Base-by-base conservation (phyloP, 1,140 invertebrate genomes). In the Ips typographus region DNA sequence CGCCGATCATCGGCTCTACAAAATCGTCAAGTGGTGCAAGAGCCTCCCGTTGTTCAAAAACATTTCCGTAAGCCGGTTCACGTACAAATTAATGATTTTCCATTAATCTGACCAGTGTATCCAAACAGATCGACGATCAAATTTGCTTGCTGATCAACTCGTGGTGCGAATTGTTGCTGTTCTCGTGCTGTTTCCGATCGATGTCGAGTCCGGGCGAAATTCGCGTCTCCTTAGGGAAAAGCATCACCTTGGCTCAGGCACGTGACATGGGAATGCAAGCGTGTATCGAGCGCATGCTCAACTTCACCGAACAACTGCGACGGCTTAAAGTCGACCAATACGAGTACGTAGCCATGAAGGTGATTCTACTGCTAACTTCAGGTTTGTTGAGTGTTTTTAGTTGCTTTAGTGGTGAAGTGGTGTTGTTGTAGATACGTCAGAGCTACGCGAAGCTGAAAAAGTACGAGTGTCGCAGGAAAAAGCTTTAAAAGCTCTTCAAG, bases 21-120 rank as follows among this genome's bases (percentile, higher is more conserved):
- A 98, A 84, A 96, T 99, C 73, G 96, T 99, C 62, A 96, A 97
- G 78, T 99, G 96, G 96, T 98, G 96, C 83, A 95, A 98, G 81
- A 96, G 94, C 82, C 83, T 98, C 78, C 96, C 96, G 6, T 86
- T 98, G 2, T 98, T 99, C 80, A 95, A 96, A 79, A 94, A 96
- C 81, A 98, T 98, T 76, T 93, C 93, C 70, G 92, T 94, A 74
- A 83, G 22, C 53, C 2, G n/a, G n/a, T 49, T 22, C 22, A 22
- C 22, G 1, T 49, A 49, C 1, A 49, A 49, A 22, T 49, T 56
- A 22, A 22, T 22, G 22, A 22, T 22, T 22, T 22, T 22, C 22
- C 44, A 2, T 49, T 2, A 2, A 49, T 6, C 44, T 2, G 3
- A 2, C 22, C 44, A 49, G 1, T 47, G 6, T 3, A 49, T 49